A percentile compares a stretch with the other conserved stretches of the same genome.
These are phyloP conservation scores for Diadophis punctatus DNA, from an alignment of 2,113 vertebrate species.

Conservation along the genomic window DNA sequence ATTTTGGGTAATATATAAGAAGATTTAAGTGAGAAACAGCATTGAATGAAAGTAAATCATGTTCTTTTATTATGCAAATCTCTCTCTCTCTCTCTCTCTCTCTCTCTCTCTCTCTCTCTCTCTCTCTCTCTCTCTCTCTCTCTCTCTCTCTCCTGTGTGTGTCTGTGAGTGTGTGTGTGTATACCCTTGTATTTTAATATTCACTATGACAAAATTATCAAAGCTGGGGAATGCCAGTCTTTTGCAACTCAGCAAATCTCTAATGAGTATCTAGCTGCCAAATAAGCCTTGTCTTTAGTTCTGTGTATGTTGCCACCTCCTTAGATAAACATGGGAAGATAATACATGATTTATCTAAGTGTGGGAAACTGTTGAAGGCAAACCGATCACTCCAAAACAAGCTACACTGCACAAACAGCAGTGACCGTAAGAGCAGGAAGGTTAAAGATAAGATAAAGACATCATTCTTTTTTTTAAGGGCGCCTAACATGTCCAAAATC, in stretches of 20 bases:
- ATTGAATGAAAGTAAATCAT: background rate
- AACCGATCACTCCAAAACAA: constrained; percentile 46
- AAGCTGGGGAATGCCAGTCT: background rate
- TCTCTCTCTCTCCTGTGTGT: background rate
- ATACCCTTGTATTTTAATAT: background rate
- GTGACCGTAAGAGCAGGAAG: constrained; percentile 36
- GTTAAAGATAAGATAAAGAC: constrained; percentile 47
- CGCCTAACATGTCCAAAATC: background rate
- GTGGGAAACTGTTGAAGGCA: constrained; percentile 60
- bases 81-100: background rate
- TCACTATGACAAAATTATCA: constrained; percentile 7
- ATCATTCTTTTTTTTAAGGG: background rate
- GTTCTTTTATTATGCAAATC: background rate
- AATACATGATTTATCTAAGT: constrained; percentile 41
- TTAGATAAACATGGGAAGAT: constrained; percentile 42
- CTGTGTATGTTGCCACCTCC: constrained; percentile 37
- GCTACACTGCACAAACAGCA: constrained; percentile 43
- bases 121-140: background rate
- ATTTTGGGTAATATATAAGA: background rate
- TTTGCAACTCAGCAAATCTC: background rate
- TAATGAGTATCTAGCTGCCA: background rate
- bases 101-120: background rate
- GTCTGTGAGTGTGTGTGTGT: background rate
- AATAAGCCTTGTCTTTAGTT: constrained; percentile 2
- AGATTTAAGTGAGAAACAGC: background rate